Percentiles rank a stretch among this genome's conserved stretches.
Conservation (phyloP, 2,113 vertebrate genomes). For the Oxyruncus cristatus region DNA sequence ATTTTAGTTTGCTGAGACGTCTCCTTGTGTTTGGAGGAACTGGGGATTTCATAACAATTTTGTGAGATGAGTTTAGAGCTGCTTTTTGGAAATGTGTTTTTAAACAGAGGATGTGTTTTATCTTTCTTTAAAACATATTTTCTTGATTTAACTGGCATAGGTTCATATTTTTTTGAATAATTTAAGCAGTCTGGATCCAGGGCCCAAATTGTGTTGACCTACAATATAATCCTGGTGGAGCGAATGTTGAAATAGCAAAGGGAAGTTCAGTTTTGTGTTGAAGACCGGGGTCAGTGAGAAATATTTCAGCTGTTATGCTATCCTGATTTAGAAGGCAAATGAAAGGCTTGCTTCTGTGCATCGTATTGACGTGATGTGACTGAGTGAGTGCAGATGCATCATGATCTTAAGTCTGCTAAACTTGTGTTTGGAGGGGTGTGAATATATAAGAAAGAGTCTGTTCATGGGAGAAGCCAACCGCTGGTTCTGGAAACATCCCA, state of each 20-base stretch:
- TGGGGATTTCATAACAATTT: slow-evolving; percentile 25
- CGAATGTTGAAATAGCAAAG: slow-evolving; percentile 7
- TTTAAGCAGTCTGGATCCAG: neutral
- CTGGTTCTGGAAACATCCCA: neutral
- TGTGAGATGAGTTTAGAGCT: slow-evolving; percentile 8
- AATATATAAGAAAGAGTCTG: neutral
- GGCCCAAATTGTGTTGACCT: slow-evolving; percentile 8
- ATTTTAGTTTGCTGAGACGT: neutral
- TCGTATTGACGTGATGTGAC: neutral
- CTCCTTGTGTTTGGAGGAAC: neutral
- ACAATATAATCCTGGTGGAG: slow-evolving; percentile 1
- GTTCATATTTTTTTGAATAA: neutral
- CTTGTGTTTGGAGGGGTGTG: neutral
- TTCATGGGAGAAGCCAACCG: neutral
- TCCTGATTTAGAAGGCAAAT: slow-evolving; percentile 2
- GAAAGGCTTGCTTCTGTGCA: slow-evolving; percentile 41
- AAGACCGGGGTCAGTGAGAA: slow-evolving; percentile 13
- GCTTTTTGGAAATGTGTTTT: slow-evolving; percentile 38
- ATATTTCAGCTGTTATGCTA: slow-evolving; percentile 2
- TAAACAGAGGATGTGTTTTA: slow-evolving; percentile 49
- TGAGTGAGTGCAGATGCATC: neutral
- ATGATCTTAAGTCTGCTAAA: neutral
- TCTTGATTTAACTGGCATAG: neutral
- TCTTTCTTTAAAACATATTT: slow-evolving; percentile 36
- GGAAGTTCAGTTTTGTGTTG: neutral